Evolutionary conservation across 1,140 invertebrate species (phyloP).

Genomic region (Polypedilum vanderplanki): DNA sequence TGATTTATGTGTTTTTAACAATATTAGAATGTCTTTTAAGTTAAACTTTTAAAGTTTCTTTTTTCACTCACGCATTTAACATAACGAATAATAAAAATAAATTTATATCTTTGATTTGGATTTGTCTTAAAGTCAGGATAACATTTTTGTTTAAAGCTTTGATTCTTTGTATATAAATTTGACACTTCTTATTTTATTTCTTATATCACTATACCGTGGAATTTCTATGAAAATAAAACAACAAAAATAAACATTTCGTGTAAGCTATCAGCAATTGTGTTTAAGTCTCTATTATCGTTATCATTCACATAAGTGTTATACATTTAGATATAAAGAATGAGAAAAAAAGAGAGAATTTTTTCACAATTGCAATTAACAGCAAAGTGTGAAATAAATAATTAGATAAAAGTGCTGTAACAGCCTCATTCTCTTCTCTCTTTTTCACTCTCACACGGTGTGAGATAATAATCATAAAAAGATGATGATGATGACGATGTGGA

Average conservation of each 20-base stretch:
- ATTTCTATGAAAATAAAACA: neutral
- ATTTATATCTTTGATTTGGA: neutral
- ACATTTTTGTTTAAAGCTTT: constrained; percentile 1
- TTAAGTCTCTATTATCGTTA: too few relatives aligned
- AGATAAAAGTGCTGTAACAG: too few relatives aligned
- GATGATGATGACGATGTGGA: too few relatives aligned
- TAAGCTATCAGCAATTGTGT: neutral
- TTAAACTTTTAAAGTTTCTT: too few relatives aligned
- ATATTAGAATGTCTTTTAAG: neutral
- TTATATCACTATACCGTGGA: neutral
- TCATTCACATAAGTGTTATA: too few relatives aligned
- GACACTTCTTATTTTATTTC: neutral
- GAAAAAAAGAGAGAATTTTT: too few relatives aligned
- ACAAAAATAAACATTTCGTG: neutral
- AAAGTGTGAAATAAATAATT: too few relatives aligned
- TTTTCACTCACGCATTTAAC: constrained; percentile 17
- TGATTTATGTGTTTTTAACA: neutral
- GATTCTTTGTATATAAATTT: neutral
- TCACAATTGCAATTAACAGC: too few relatives aligned
- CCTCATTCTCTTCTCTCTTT: too few relatives aligned
- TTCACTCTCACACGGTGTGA: too few relatives aligned
- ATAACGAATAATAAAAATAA: constrained; percentile 13
- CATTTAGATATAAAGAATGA: too few relatives aligned
- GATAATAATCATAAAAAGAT: too few relatives aligned
- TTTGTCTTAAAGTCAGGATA: neutral